Evolutionary conservation across 2,888 invertebrate genomes (phyloP).

Genomic region (Bombylius discolor): DNA sequence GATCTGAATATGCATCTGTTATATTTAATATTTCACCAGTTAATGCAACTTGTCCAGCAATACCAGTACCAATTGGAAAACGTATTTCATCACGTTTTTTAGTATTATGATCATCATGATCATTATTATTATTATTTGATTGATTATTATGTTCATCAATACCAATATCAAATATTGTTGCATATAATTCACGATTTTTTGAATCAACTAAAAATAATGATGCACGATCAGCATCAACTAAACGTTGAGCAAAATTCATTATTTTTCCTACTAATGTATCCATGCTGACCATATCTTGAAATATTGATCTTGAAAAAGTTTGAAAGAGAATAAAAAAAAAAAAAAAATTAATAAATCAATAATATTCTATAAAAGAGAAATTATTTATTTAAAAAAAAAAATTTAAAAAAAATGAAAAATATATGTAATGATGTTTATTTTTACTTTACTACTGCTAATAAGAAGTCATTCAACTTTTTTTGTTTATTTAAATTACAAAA

Average conservation of each 20-base stretch:
- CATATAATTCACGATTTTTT: constrained; percentile 60
- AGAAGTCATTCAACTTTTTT: constrained; percentile 59
- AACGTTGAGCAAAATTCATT: constrained; percentile 66
- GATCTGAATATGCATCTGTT: constrained; percentile 66
- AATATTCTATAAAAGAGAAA: background rate
- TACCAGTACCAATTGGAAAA: constrained; percentile 63
- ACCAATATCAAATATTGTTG: constrained; percentile 65
- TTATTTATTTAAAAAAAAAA: too few relatives aligned
- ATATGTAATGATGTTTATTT: constrained; percentile 21
- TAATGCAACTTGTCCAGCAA: constrained; percentile 69
- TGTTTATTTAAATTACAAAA: constrained; percentile 57
- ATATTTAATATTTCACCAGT: constrained; percentile 72
- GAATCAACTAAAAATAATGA: constrained; percentile 70
- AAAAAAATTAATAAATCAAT: background rate
- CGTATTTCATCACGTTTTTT: constrained; percentile 44
- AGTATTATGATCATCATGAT: constrained; percentile 23
- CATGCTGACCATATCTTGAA: constrained; percentile 77
- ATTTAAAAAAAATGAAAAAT: too few relatives aligned
- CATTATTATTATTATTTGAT: constrained; percentile 15
- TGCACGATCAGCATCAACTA: constrained; percentile 73
- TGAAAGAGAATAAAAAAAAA: background rate
- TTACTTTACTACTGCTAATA: constrained; percentile 69
- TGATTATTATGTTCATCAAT: constrained; percentile 23
- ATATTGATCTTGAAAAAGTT: constrained; percentile 53
- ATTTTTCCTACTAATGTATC: constrained; percentile 70